These are phyloP conservation scores for Metaphire vulgaris DNA, from an alignment of 1,140 invertebrate species.

Conservation along the genomic window DNA sequence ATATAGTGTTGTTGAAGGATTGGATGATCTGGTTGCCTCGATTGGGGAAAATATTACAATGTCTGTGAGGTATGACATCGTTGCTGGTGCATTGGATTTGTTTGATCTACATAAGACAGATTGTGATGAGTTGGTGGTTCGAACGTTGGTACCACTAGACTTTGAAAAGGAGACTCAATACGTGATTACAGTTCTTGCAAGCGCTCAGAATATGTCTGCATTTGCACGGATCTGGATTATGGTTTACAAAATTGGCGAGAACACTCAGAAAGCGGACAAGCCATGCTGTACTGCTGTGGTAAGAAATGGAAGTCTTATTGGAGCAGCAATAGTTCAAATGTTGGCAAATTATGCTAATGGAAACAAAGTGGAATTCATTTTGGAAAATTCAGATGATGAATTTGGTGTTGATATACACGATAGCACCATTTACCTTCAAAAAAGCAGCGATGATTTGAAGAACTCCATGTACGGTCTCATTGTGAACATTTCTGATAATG, in stretches of 20 bases:
- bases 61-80: background rate
- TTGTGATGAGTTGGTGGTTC: background rate
- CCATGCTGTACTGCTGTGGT: background rate
- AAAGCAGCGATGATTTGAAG: background rate
- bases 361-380: background rate
- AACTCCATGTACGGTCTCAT: background rate
- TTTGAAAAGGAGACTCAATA: background rate
- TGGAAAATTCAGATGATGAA: background rate
- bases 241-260: background rate
- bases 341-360: background rate
- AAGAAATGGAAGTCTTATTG: background rate
- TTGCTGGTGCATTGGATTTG: background rate
- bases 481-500: background rate
- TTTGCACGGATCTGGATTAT: background rate
- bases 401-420: background rate
- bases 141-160: background rate
- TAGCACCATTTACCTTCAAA: background rate
- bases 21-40: background rate
- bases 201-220: background rate
- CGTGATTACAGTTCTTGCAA: background rate
- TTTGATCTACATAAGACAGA: background rate
- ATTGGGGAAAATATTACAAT: background rate
- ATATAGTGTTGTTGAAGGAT: background rate
- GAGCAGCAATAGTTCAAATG: background rate
- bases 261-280: background rate